Evolutionary conservation across 2,797 vertebrate genomes (phyloP), one percentile per base, ranked within the genome.

Genomic region (Xenopus petersii): DNA sequence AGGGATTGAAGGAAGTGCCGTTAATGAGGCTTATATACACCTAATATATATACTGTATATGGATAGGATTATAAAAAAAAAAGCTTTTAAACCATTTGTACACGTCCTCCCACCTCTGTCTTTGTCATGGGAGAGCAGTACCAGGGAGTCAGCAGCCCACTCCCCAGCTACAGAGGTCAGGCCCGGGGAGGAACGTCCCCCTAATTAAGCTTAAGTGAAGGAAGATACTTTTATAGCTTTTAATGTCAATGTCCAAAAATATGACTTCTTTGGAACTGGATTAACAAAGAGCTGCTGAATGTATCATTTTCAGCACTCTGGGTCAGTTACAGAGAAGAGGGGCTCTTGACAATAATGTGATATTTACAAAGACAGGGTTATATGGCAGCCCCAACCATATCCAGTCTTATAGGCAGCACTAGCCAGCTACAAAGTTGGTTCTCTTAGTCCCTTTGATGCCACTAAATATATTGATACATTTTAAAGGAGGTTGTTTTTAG

Each of bases 211-310:
- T 33, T 69, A 73, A 78, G 75, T 46, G 64, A 73, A 16, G 59
- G 49, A 59, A 73, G 71, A 70, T 73, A 30, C 48, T 64, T 68
- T 69, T 69, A 73, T 73, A 61, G 70, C 65, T 78, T 78, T 78
- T 69, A 78, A 78, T 73, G 75, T 78, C 71, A 64, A 69, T 9
- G 36, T 64, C n/a, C 63, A 48, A 69, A 70, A 60, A 54, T 55
- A 73, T 73, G 60, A 42, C 36, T 54, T 67, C 48, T 61, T 64
- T 17, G n/a, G 48, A 63, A 30, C 48, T 51, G 24, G 21, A 67
- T 68, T 30, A 21, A 63, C 30, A 63, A 64, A 78, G 54, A 63
- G 64, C 66, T 63, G 30, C 47, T 33, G 54, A 73, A 56, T 33
- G 12, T 33, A 59, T 10, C 60, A 12, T 16, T 70, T 60, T 78